phyloP scores from a whole-genome alignment of 2,888 invertebrate genomes.

The Campopleginae sp. region DNA sequence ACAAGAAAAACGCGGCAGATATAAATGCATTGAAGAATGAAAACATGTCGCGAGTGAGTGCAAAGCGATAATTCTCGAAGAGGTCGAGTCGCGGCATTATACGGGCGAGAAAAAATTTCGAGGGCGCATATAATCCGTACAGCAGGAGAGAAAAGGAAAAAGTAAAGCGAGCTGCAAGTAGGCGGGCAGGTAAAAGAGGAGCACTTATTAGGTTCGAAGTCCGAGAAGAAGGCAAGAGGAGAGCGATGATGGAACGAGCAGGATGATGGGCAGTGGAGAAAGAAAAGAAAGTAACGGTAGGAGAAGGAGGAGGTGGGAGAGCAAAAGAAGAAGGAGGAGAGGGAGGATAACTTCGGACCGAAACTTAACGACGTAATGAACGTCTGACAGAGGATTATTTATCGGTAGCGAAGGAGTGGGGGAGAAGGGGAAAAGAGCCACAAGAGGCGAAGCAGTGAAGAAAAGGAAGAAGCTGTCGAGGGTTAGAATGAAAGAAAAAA shows the following conservation, averaged over 20 bases:
- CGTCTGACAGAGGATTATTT: constrained; percentile 82
- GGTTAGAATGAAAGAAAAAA: constrained; percentile 43
- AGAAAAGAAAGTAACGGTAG: constrained; percentile 23
- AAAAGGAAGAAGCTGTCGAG: constrained; percentile 65
- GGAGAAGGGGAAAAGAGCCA: constrained; percentile 64
- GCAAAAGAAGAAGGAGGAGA: constrained; percentile 51
- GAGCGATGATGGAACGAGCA: constrained; percentile 39
- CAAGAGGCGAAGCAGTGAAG: constrained; percentile 61
- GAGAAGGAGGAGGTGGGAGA: constrained; percentile 33
- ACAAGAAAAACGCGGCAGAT: neutral
- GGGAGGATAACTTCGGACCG: constrained; percentile 75
- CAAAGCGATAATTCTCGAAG: constrained; percentile 3
- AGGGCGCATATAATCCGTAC: neutral
- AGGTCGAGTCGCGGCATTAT: neutral
- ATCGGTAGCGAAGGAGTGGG: constrained; percentile 72
- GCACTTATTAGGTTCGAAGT: constrained; percentile 52
- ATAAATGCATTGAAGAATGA: neutral
- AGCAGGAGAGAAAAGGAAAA: constrained; percentile 21
- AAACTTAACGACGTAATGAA: constrained; percentile 82
- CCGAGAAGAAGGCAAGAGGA: constrained; percentile 41
- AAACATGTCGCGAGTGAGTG: neutral
- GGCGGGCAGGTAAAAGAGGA: constrained; percentile 55
- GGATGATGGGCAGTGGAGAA: constrained; percentile 32
- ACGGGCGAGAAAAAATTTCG: constrained; percentile 21
- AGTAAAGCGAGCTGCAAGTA: constrained; percentile 41